Evolutionary conservation across 1,140 invertebrate genomes (phyloP).

Genomic region (Heliconius hewitsoni): DNA sequence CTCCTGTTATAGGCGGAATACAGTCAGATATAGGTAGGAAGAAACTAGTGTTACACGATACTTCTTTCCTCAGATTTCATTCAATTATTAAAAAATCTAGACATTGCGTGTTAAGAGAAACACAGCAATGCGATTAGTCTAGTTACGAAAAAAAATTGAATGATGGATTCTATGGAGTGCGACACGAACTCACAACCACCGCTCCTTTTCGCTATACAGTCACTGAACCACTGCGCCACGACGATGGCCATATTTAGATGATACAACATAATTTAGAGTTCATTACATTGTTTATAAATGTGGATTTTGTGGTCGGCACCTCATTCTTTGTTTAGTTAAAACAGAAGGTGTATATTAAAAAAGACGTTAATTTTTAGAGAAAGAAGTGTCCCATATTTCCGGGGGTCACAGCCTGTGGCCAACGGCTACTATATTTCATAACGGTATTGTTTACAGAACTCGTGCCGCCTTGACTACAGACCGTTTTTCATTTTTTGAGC

Average conservation of each 20-base stretch:
- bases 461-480: slow-evolving; percentile 4
- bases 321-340: not conserved
- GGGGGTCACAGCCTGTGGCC: slow-evolving; percentile 22
- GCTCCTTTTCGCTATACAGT: too few relatives aligned
- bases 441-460: slow-evolving; percentile 35
- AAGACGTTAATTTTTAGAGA: slow-evolving; percentile 5
- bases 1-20: too few relatives aligned
- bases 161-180: too few relatives aligned
- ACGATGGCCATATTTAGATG: not conserved
- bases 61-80: too few relatives aligned
- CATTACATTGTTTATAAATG: too few relatives aligned
- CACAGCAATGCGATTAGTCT: too few relatives aligned
- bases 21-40: too few relatives aligned
- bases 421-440: slow-evolving; percentile 32
- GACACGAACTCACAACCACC: not conserved
- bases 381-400: slow-evolving; percentile 12
- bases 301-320: not conserved
- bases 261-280: not conserved
- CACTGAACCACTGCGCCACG: not conserved
- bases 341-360: slow-evolving; percentile 8
- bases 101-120: too few relatives aligned
- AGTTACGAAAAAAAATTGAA: too few relatives aligned
- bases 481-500: not conserved
- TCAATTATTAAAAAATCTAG: too few relatives aligned
- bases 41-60: too few relatives aligned